These are phyloP conservation scores for Scaptomyza graminum DNA, from an alignment of 1,140 invertebrate genomes.

Conservation along the genomic window DNA sequence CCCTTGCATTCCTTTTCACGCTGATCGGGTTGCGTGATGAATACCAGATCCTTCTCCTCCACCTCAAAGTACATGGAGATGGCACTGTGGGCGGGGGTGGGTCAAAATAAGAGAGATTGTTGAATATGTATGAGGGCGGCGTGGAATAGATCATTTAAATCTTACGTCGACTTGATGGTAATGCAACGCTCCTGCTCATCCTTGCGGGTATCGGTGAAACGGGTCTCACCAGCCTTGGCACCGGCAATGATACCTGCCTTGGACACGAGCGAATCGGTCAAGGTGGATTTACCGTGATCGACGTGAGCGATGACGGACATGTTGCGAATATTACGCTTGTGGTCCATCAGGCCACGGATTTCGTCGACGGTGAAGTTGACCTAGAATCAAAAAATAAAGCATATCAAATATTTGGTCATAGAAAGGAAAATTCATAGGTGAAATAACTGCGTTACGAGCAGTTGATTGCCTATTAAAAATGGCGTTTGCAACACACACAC, in stretches of 20 bases:
- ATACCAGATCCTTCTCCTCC: constrained; percentile 94
- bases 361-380: constrained; percentile 99
- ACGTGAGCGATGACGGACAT: constrained; percentile 99
- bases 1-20: constrained; percentile 95
- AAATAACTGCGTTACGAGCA: neutral
- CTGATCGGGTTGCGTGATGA: constrained; percentile 95
- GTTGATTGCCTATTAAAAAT: constrained; percentile 56
- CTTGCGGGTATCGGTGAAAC: constrained; percentile 99
- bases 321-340: constrained; percentile 99
- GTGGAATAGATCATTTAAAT: too few species aligned
- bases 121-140: neutral
- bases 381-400: constrained; percentile 85
- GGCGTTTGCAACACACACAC: constrained; percentile 41
- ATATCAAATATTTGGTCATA: constrained; percentile 8
- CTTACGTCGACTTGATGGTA: constrained; percentile 99
- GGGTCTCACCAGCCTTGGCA: constrained; percentile 98
- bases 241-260: constrained; percentile 99
- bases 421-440: constrained; percentile 5
- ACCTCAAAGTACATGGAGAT: constrained; percentile 99
- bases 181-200: constrained; percentile 99
- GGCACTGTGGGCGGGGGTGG: constrained; percentile 87
- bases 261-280: constrained; percentile 99
- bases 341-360: constrained; percentile 99
- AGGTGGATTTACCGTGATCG: constrained; percentile 99
- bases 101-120: constrained; percentile 26